Evolutionary conservation across 2,113 vertebrate genomes (phyloP).

Genomic region (Solea senegalensis): DNA sequence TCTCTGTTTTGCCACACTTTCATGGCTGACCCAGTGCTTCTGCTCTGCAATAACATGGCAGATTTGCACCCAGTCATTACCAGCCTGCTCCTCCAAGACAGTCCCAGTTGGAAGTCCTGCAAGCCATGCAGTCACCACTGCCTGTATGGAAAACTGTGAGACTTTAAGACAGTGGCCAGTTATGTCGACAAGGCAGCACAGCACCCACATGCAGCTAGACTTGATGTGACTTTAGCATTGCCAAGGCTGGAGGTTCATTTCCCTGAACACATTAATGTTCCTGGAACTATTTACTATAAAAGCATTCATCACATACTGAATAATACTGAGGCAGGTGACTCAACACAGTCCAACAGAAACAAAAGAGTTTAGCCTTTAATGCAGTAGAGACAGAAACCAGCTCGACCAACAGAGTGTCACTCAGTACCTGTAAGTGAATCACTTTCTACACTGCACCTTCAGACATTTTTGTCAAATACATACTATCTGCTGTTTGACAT

Average conservation of each 20-base stretch:
- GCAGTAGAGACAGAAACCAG: background rate
- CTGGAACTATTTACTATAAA: background rate
- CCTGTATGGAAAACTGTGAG: conserved; percentile 48
- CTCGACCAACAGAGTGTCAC: background rate
- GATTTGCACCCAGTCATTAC: conserved; percentile 49
- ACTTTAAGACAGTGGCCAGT: background rate
- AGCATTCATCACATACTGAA: background rate
- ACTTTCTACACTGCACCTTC: conserved; percentile 4
- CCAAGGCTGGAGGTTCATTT: background rate
- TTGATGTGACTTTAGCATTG: no score
- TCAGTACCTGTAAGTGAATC: background rate
- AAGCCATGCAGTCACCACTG: conserved; percentile 7
- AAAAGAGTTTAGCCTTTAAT: background rate
- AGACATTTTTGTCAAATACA: conserved; percentile 1
- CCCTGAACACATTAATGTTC: background rate
- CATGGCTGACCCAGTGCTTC: background rate
- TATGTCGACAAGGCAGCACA: conserved; percentile 8
- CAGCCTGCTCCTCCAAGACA: conserved; percentile 11
- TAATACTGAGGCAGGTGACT: background rate
- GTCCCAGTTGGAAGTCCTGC: conserved; percentile 5
- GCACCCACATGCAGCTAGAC: conserved; percentile 16
- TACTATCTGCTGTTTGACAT: background rate
- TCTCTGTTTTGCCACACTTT: background rate
- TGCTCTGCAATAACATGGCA: conserved; percentile 1
- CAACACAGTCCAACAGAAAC: background rate